A percentile compares a stretch with the other conserved stretches of the same genome.
These are phyloP conservation scores for Porites rus DNA, from an alignment of 92 coral and sea anemone species.

Conservation along the genomic window DNA sequence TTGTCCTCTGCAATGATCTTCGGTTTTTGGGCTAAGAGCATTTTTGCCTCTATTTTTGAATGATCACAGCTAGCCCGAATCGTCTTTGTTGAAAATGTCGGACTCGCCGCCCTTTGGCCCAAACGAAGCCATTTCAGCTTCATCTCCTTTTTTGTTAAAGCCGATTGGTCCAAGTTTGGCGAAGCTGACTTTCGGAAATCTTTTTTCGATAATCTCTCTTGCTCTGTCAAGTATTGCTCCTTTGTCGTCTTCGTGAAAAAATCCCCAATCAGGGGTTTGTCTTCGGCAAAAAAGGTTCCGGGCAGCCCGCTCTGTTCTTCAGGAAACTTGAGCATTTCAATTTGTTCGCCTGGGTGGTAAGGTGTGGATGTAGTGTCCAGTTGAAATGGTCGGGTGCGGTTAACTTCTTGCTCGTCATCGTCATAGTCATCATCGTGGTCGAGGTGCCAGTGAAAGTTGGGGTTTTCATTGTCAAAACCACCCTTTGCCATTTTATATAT, in stretches of 20 bases:
- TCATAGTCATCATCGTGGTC: background rate
- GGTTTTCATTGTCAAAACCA: background rate
- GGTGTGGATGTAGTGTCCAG: background rate
- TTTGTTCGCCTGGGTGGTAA: background rate
- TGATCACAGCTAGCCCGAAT: too few relatives aligned
- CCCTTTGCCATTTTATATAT: background rate
- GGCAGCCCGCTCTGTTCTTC: background rate
- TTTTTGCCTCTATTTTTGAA: too few relatives aligned
- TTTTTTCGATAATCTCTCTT: background rate
- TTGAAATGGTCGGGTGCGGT: background rate
- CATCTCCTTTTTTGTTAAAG: too few relatives aligned
- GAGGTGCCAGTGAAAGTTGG: background rate
- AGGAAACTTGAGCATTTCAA: background rate
- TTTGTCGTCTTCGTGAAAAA: background rate
- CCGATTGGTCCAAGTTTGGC: too few relatives aligned
- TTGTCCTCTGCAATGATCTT: too few relatives aligned
- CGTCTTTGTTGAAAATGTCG: too few relatives aligned
- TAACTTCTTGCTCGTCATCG: background rate
- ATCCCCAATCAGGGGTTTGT: background rate
- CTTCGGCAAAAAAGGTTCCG: background rate
- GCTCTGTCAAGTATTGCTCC: background rate
- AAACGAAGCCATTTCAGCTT: too few relatives aligned
- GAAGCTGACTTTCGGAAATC: background rate
- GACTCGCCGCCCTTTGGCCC: too few relatives aligned
- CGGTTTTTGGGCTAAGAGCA: too few relatives aligned